Conservation (phyloP, 2,888 invertebrate genomes). For the Crematogaster levior region DNA sequence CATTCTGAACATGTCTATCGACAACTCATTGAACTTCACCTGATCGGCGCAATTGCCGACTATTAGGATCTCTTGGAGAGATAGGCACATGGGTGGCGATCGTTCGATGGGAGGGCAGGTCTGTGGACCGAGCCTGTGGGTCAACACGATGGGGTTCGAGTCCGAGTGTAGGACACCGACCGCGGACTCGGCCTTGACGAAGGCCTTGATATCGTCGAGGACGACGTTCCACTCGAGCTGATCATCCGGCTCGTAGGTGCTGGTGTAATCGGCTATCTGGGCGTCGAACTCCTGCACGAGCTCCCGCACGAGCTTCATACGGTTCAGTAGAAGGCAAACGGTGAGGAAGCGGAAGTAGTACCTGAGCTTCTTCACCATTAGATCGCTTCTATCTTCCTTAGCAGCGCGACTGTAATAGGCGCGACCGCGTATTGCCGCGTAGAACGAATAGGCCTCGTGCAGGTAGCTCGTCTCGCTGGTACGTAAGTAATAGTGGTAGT, state of each 20-base stretch:
- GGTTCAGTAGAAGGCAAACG: slow-evolving; percentile 96
- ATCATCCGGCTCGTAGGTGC: slow-evolving; percentile 98
- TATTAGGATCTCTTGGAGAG: slow-evolving; percentile 97
- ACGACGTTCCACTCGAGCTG: slow-evolving; percentile 97
- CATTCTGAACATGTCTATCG: slow-evolving; percentile 99
- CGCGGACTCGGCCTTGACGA: slow-evolving; percentile 96
- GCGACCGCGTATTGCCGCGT: slow-evolving; percentile 96
- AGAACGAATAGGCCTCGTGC: slow-evolving; percentile 98
- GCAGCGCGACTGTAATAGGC: slow-evolving; percentile 97
- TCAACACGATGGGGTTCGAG: slow-evolving; percentile 93
- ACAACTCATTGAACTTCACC: slow-evolving; percentile 98
- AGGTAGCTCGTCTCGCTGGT: slow-evolving; percentile 99
- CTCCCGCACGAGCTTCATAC: slow-evolving; percentile 96
- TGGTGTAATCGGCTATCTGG: slow-evolving; percentile 97
- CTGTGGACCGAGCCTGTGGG: slow-evolving; percentile 94
- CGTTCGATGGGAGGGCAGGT: slow-evolving; percentile 96
- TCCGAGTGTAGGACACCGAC: slow-evolving; percentile 96
- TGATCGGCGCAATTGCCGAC: slow-evolving; percentile 97
- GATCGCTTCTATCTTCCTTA: slow-evolving; percentile 96
- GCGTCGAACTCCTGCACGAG: slow-evolving; percentile 96
- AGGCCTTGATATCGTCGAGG: slow-evolving; percentile 97
- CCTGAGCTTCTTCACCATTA: slow-evolving; percentile 97
- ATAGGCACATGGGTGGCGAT: slow-evolving; percentile 93
- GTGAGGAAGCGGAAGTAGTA: slow-evolving; percentile 99
- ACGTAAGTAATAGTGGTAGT: slow-evolving; percentile 98